A percentile compares a stretch with the other conserved stretches of the same genome.
Evolutionary conservation across 2,888 invertebrate species (phyloP).

Genomic region (Thalpophila matura): DNA sequence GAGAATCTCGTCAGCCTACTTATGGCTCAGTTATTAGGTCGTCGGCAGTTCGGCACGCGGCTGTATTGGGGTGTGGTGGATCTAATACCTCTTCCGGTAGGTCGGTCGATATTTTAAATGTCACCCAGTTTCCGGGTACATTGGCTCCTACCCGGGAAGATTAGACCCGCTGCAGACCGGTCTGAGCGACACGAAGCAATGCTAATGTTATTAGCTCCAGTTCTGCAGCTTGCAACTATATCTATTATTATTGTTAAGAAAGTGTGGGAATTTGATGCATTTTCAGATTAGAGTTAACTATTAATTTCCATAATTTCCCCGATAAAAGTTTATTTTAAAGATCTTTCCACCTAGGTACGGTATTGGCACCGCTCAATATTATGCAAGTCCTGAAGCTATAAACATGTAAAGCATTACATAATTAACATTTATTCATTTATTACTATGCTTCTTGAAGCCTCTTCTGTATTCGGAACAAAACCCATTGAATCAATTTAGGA

Average conservation of each 20-base stretch:
- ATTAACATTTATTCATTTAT: too few relatives aligned
- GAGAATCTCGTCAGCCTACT: slow-evolving; percentile 45
- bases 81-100: slow-evolving; percentile 71
- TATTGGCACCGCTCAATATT: too few relatives aligned
- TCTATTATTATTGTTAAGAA: slow-evolving; percentile 33
- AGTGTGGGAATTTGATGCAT: slow-evolving; percentile 21
- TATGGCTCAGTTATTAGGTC: slow-evolving; percentile 57
- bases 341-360: too few relatives aligned
- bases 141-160: slow-evolving; percentile 67
- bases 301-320: neutral
- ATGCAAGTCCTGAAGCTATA: too few relatives aligned
- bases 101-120: slow-evolving; percentile 81
- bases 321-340: neutral
- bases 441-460: too few relatives aligned
- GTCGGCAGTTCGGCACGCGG: slow-evolving; percentile 47
- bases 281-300: too few relatives aligned
- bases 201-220: slow-evolving; percentile 63
- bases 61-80: slow-evolving; percentile 64
- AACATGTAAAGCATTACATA: too few relatives aligned
- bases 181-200: slow-evolving; percentile 62
- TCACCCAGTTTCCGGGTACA: slow-evolving; percentile 80
- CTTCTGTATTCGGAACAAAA: too few relatives aligned
- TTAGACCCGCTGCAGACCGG: slow-evolving; percentile 72
- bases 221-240: slow-evolving; percentile 53
- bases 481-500: too few relatives aligned